Evolutionary conservation across 2,797 vertebrate species (phyloP), one percentile per base, ranked within the genome.

Genomic region (Tapirus indicus): DNA sequence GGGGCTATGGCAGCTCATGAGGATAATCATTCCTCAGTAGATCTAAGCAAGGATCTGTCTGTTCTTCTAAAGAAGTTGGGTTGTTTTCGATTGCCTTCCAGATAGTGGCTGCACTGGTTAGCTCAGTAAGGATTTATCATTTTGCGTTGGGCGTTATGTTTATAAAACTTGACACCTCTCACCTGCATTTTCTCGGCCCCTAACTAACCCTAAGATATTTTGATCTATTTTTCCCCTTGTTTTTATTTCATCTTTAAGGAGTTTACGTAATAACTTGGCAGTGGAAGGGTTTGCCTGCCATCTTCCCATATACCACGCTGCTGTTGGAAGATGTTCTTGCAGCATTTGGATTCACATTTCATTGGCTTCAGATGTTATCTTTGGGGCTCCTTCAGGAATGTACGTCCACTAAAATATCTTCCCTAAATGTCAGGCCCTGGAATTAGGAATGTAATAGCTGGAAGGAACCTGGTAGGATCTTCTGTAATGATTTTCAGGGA

Each of bases 81-180:
- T 88, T 87, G 54, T 52, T 97, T 97, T 95, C 97, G 95, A 83
- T 97, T 87, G 56, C 25, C 93, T 97, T 98, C 49, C 49, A 88
- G 92, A 96, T 97, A 77, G 52, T 96, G 79, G 88, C 95, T 97
- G 78, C 92, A 87, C 97, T 95, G 97, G 23, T 90, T 98, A 98
- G 85, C 95, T 97, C 94, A 77, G 66, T 79, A 38, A 44, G n/a
- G 49, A 23, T 90, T 97, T 98, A 95, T 74, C 85, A 29, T 97
- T 97, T 74, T 97, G 95, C 96, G 96, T 54, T 69, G 96, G 94
- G 85, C 96, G 78, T 20, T 96, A 79, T 29, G 94, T 97, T 97
- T 91, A 89, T 92, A 97, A 98, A 98, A 94, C 58, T 94, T 0
- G 0, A 96, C 97, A 93, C 64, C 66, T 94, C 13, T 95, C 16